These are phyloP conservation scores for Cylloceria caligata DNA, from an alignment of 2,888 invertebrate species.

Conservation along the genomic window DNA sequence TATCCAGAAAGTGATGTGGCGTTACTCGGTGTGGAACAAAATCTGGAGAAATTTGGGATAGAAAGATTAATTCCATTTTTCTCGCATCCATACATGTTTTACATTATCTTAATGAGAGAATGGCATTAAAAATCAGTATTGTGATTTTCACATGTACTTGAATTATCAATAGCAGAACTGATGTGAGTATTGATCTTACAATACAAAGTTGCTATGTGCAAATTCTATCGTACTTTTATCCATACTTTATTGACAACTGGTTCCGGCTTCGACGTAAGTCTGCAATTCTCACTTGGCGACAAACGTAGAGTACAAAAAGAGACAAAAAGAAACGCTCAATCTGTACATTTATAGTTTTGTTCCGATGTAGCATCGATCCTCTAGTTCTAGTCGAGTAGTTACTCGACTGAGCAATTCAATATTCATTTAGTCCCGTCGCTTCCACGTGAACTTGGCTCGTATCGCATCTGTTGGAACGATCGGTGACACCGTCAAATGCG, in stretches of 20 bases:
- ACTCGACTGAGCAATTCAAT: conserved; percentile 13
- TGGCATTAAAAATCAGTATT: too few species aligned
- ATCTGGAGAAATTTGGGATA: too few species aligned
- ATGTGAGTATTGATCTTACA: too few species aligned
- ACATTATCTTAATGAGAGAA: too few species aligned
- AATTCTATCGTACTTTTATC: neutral
- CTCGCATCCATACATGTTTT: too few species aligned
- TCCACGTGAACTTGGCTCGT: conserved; percentile 82
- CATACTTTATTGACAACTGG: neutral
- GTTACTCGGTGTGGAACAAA: too few species aligned
- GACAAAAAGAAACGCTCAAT: conserved; percentile 11
- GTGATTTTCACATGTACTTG: too few species aligned
- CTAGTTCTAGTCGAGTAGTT: conserved; percentile 10
- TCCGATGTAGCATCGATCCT: neutral
- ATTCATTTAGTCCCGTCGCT: conserved; percentile 77
- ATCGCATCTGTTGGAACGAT: conserved; percentile 51
- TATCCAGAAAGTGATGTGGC: too few species aligned
- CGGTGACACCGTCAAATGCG: conserved; percentile 88
- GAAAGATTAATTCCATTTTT: too few species aligned
- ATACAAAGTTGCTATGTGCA: neutral
- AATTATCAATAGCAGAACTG: too few species aligned
- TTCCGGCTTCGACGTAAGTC: too few species aligned
- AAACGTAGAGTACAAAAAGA: conserved; percentile 29
- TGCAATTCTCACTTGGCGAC: neutral
- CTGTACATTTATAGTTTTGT: conserved; percentile 39